Conservation (phyloP, 2,113 vertebrate genomes). For the Tursiops truncatus region DNA sequence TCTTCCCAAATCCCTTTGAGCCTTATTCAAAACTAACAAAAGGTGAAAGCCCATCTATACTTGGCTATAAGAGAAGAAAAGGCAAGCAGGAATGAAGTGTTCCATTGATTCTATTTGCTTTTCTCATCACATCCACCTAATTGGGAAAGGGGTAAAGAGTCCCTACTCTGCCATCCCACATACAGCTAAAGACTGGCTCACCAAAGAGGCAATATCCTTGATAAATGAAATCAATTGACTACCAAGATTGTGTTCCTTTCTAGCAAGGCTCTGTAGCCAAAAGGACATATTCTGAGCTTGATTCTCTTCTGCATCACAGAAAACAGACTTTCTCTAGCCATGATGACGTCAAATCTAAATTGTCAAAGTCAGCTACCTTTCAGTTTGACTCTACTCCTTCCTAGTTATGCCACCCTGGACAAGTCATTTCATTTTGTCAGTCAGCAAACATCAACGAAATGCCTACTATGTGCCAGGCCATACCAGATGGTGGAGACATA, state of each 20-base stretch:
- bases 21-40: not conserved
- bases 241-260: not conserved
- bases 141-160: fast-evolving
- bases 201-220: not conserved
- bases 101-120: not conserved
- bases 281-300: not conserved
- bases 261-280: not conserved
- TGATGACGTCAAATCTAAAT: not conserved
- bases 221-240: not conserved
- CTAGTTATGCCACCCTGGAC: not conserved
- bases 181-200: not conserved
- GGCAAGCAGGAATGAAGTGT: fast-evolving
- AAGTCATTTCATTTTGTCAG: not conserved
- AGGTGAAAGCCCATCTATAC: not conserved
- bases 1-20: not conserved
- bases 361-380: not conserved
- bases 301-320: not conserved
- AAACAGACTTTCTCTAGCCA: not conserved
- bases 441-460: not conserved
- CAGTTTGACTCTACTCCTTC: not conserved
- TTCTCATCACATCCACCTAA: not conserved
- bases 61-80: not conserved
- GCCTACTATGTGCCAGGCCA: not conserved
- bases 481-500: too few relatives aligned
- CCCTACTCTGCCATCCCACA: not conserved